Conservation (phyloP, 1,140 invertebrate genomes). For the Atta colombica region DNA sequence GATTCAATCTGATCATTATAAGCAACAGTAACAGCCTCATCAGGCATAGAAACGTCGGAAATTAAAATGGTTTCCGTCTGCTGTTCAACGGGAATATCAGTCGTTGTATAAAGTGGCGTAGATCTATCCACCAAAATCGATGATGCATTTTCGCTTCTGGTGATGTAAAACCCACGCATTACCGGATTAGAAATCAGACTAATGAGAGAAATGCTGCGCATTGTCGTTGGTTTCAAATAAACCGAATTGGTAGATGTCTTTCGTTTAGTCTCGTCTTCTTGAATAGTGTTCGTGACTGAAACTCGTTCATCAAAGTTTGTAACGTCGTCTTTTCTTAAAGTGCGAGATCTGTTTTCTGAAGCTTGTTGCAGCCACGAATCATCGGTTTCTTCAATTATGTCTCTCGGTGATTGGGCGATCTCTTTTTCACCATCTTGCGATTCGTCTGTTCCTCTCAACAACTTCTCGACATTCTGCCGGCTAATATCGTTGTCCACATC, state of each 20-base stretch:
- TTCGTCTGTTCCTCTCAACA: not conserved
- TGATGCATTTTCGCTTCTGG: conserved; percentile 60
- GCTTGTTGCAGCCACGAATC: conserved; percentile 41
- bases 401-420: not conserved
- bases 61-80: conserved; percentile 13
- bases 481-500: conserved; percentile 39
- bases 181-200: not conserved
- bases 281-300: conserved; percentile 1
- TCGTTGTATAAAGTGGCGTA: not conserved
- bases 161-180: conserved; percentile 79
- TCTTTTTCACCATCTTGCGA: not conserved
- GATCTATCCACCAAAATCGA: not conserved
- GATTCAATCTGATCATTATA: not conserved
- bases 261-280: conserved; percentile 40
- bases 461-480: conserved; percentile 14
- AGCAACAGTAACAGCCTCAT: not conserved
- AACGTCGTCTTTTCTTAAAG: not conserved
- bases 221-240: conserved; percentile 65
- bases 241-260: conserved; percentile 18
- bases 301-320: conserved; percentile 58
- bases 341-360: conserved; percentile 25
- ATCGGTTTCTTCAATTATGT: not conserved
- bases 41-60: not conserved
- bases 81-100: not conserved
- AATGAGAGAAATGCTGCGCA: conserved; percentile 62